A percentile compares a stretch with the other conserved stretches of the same genome.
These are phyloP conservation scores for Druon quercuslanigerum DNA, from an alignment of 1,140 invertebrate species.

Conservation along the genomic window DNA sequence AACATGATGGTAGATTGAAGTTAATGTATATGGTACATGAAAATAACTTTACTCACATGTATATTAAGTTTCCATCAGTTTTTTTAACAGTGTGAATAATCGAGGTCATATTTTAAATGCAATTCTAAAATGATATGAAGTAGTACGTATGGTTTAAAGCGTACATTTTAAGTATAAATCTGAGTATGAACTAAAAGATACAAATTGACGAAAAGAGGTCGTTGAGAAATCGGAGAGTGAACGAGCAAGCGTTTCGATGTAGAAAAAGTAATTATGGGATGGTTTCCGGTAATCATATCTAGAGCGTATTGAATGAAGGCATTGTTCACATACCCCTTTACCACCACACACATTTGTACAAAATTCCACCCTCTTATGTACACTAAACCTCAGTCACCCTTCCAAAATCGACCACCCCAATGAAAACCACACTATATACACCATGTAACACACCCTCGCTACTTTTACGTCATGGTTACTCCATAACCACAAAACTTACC, in stretches of 20 bases:
- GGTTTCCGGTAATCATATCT: slow-evolving; percentile 76
- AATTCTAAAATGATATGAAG: too few relatives aligned
- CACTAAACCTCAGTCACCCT: slow-evolving; percentile 50
- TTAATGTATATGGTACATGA: too few relatives aligned
- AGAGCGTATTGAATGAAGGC: slow-evolving; percentile 73
- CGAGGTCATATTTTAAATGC: too few relatives aligned
- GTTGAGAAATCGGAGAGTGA: slow-evolving; percentile 49
- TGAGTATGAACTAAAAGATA: slow-evolving; percentile 41
- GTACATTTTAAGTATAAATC: not conserved
- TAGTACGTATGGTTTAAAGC: too few relatives aligned
- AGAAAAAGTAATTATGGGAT: slow-evolving; percentile 75
- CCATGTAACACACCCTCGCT: slow-evolving; percentile 41
- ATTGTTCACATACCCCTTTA: slow-evolving; percentile 73
- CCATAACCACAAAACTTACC: slow-evolving; percentile 57
- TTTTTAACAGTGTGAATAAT: too few relatives aligned
- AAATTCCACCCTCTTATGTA: slow-evolving; percentile 55
- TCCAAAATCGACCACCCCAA: slow-evolving; percentile 53
- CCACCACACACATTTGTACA: slow-evolving; percentile 67
- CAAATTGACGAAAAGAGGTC: slow-evolving; percentile 49
- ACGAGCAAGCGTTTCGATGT: slow-evolving; percentile 60
- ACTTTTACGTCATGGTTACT: slow-evolving; percentile 51
- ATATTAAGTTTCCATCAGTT: too few relatives aligned
- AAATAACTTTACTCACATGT: too few relatives aligned
- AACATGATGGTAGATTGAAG: too few relatives aligned
- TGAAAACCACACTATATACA: slow-evolving; percentile 47